Evolutionary conservation across 2,113 vertebrate genomes (phyloP).

Genomic region (Heptranchias perlo): DNA sequence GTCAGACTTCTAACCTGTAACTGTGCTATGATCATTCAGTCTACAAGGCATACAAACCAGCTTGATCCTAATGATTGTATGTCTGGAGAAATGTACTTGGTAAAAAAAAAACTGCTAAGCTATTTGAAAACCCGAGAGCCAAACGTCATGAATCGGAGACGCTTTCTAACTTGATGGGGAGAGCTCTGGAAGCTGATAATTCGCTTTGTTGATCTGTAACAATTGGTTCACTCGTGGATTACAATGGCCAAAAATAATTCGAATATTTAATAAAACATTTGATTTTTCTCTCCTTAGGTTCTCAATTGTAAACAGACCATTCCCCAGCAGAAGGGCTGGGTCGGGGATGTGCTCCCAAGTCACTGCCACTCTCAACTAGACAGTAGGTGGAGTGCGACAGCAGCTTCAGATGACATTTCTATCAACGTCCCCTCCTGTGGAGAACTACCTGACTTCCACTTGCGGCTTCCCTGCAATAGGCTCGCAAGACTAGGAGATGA

Average conservation of each 20-base stretch:
- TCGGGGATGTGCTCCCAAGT: background rate
- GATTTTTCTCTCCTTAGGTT: background rate
- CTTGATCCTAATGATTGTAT: background rate
- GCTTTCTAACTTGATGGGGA: background rate
- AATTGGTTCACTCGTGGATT: background rate
- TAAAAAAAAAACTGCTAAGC: background rate
- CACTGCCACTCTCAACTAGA: background rate
- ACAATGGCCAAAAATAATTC: background rate
- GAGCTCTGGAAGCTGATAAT: background rate
- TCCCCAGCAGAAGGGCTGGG: background rate
- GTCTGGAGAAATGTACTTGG: no score
- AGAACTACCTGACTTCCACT: background rate
- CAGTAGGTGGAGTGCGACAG: background rate
- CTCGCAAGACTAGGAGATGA: background rate
- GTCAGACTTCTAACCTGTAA: background rate
- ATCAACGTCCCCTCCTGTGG: background rate
- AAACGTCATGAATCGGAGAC: background rate
- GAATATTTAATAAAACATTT: background rate
- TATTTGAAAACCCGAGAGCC: background rate
- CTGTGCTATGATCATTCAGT: background rate
- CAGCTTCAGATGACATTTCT: background rate
- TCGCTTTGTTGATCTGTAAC: background rate
- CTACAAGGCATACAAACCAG: background rate
- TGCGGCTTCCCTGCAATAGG: background rate
- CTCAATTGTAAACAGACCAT: background rate